These are phyloP conservation scores for Neomorphus geoffroyi DNA, from an alignment of 2,797 vertebrate species.

Conservation along the genomic window DNA sequence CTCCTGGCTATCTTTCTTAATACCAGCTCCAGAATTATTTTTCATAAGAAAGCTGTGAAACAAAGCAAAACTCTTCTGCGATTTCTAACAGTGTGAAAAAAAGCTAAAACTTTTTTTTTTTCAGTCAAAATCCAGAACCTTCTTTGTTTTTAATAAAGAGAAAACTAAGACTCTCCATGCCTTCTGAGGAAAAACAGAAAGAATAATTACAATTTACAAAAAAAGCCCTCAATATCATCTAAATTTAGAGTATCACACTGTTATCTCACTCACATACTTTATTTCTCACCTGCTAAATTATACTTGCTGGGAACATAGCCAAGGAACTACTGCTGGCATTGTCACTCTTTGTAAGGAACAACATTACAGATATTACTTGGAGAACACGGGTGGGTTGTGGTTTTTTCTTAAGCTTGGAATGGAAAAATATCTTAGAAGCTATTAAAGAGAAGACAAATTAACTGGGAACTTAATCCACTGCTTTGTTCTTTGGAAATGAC, in stretches of 20 bases:
- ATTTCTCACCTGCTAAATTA: slow-evolving; percentile 73
- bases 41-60: neutral
- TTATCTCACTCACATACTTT: slow-evolving; percentile 52
- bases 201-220: slow-evolving; percentile 16
- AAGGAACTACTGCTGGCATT: slow-evolving; percentile 52
- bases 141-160: neutral
- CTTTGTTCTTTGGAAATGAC: slow-evolving; percentile 7
- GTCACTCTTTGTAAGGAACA: slow-evolving; percentile 23
- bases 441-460: slow-evolving; percentile 42
- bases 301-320: slow-evolving; percentile 58
- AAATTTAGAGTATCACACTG: slow-evolving; percentile 59
- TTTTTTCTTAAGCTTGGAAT: neutral
- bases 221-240: neutral
- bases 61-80: neutral
- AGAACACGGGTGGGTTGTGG: neutral
- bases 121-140: neutral
- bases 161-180: neutral
- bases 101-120: neutral
- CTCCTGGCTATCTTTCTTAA: neutral
- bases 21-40: neutral
- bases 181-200: neutral
- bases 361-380: slow-evolving; percentile 24
- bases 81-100: neutral
- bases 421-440: slow-evolving; percentile 18
- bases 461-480: neutral